phyloP scores from a whole-genome alignment of 1,140 invertebrate species.

The Eriocheir sinensis region DNA sequence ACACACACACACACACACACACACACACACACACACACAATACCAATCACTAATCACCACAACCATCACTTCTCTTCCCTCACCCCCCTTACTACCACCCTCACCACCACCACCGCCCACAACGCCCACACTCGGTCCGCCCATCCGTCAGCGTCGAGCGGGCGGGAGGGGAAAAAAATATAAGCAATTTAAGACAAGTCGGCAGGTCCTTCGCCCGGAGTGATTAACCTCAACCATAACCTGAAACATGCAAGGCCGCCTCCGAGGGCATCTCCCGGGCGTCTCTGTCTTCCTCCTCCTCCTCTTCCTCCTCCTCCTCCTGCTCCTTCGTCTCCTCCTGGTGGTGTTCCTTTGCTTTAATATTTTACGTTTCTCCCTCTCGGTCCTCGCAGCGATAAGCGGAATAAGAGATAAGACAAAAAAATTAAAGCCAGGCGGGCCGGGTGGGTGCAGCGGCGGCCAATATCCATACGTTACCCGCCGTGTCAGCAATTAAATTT shows the following conservation, averaged over 20 bases:
- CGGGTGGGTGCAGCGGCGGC: not conserved
- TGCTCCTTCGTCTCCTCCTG: not conserved
- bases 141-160: not conserved
- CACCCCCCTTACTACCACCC: no score
- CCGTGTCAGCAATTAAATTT: slow-evolving; percentile 76
- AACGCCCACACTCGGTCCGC: not conserved
- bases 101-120: not conserved
- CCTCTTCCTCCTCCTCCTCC: slow-evolving; percentile 32
- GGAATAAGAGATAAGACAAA: slow-evolving; percentile 13
- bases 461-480: slow-evolving; percentile 75
- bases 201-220: not conserved
- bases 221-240: slow-evolving; percentile 2
- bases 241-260: slow-evolving; percentile 30
- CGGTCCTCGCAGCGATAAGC: slow-evolving; percentile 30
- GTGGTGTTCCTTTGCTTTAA: slow-evolving; percentile 1
- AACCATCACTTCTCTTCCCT: no score
- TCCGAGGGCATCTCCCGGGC: not conserved
- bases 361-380: slow-evolving; percentile 30
- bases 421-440: not conserved
- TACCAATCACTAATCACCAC: no score
- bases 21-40: no score
- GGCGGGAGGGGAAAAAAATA: not conserved
- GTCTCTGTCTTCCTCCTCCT: slow-evolving; percentile 17
- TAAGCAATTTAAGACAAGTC: slow-evolving; percentile 15
- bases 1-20: no score